A percentile compares a stretch with the other conserved stretches of the same genome.
Conservation (phyloP, 2,797 vertebrate species). For the Sternotherus odoratus region DNA sequence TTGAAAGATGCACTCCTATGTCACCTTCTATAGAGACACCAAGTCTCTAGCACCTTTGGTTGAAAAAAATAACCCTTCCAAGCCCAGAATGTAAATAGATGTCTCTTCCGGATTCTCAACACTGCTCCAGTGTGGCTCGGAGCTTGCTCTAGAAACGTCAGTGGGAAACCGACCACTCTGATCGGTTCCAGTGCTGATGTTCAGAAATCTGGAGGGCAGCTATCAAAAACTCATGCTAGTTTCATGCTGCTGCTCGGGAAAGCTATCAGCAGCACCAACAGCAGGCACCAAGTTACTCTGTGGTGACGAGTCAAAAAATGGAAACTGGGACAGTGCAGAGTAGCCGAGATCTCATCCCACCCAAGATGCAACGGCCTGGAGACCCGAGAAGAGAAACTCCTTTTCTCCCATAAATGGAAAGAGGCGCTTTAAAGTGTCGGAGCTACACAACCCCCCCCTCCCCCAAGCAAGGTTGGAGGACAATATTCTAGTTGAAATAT, state of each 20-base stretch:
- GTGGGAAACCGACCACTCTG: slow-evolving; percentile 28
- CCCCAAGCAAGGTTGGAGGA: background rate
- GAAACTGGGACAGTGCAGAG: background rate
- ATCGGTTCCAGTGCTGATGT: background rate
- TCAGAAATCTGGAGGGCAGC: slow-evolving; percentile 40
- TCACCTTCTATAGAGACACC: background rate
- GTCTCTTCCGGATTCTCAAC: background rate
- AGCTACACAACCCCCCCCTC: background rate
- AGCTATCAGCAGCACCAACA: background rate
- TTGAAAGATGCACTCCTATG: background rate
- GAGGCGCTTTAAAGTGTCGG: background rate
- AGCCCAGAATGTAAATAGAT: background rate
- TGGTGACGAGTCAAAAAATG: background rate
- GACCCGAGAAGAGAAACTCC: background rate
- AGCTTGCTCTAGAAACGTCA: slow-evolving; percentile 22
- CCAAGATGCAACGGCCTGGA: background rate
- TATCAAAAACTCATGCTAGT: slow-evolving; percentile 20
- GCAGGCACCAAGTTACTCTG: background rate
- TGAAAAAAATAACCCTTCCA: background rate
- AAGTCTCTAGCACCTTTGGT: background rate
- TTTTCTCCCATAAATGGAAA: background rate
- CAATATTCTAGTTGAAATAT: background rate
- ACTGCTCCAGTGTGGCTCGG: background rate
- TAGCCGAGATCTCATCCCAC: background rate
- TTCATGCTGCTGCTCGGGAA: slow-evolving; percentile 2